Evolutionary conservation across 2,113 vertebrate genomes (phyloP), one percentile per base, ranked within the genome.

Genomic region (Asarcornis scutulata): DNA sequence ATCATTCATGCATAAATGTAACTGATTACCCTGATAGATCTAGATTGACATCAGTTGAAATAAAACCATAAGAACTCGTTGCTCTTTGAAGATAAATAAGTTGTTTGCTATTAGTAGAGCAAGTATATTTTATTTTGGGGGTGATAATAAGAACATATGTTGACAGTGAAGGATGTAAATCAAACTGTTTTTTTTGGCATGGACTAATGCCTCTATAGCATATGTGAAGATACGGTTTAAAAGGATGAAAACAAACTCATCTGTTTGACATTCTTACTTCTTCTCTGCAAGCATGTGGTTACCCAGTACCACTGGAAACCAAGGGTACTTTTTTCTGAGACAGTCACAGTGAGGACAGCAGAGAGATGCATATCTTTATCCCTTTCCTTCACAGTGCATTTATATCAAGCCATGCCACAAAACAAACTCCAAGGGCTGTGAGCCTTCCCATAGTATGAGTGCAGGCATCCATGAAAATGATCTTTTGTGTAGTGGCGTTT

Each of bases 391-490:
- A 97, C 77, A 93, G 66, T 83, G 63, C 81, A 93, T 97, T 97
- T 96, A 85, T 92, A 94, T 95, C 96, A 96, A 96, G 86, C 94
- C 89, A 67, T 96, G 96, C 72, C 94, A 91, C 96, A 96, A 97
- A 97, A 93, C 88, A 97, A 97, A 96, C 94, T 96, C 91, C 83
- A 68, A 89, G 87, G 84, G 68, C 91, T 66, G 77, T 92, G 84
- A 97, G 90, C 91, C 82, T 96, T 96, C 93, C 94, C 96, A 96
- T 96, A 96, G 93, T 96, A 89, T 82, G 77, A 86, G 93, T 91
- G 94, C 95, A 97, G 78, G 87, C 97, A 98, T 94, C 96, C 96
- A 76, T 97, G 97, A 97, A 96, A 73, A 87, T 88, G 76, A 1
- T 85, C 95, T 91, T 97, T 97, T 96, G 88, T 96, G 73, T 80